Base-by-base conservation (phyloP, 2,888 invertebrate species). In the Leptura quadrifasciata region DNA sequence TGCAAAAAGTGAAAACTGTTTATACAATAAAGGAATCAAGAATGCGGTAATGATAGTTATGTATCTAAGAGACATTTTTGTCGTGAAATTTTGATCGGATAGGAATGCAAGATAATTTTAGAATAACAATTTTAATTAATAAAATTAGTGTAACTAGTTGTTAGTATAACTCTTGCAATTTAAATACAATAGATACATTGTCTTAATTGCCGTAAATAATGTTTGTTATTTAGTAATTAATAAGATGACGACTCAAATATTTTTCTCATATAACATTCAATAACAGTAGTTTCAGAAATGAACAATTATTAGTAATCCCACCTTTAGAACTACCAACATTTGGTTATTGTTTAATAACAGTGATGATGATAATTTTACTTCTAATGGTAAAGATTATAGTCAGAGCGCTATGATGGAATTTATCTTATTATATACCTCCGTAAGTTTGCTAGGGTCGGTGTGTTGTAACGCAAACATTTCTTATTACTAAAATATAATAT, bases 141-240 rank as follows among this genome's bases (percentile, higher is more conserved):
- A 61, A 61, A 61, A 61, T 18, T 31, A 18, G 31, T 61, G n/a
- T 60, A 27, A 3, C n/a, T 60, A 12, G 15, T 17, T 60, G 60
- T 27, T 60, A 18, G 18, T 18, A 35, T n/a, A 17, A 61, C 18
- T 35, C 31, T 61, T 61, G 35, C 31, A 61, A 61, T 61, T 61
- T 35, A 61, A 61, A 61, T 61, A 61, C 61, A 61, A 61, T 61
- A 35, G 61, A 35, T 31, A n/a, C 15, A 18, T 61, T 18, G 35
- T 31, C 31, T 61, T 61, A 61, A 61, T 61, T 35, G 61, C 2
- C 5, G n/a, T 31, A 24, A 60, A 31, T 10, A 9, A 31, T 21
- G 27, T 6, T 24, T 4, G 35, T 18, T 58, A n/a, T n/a, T n/a
- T 27, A 58, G 6, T 47, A 58, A 20, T 21, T 58, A 58, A 24